Evolutionary conservation across 2,888 invertebrate species (phyloP).

Genomic region (Halictus ligatus): DNA sequence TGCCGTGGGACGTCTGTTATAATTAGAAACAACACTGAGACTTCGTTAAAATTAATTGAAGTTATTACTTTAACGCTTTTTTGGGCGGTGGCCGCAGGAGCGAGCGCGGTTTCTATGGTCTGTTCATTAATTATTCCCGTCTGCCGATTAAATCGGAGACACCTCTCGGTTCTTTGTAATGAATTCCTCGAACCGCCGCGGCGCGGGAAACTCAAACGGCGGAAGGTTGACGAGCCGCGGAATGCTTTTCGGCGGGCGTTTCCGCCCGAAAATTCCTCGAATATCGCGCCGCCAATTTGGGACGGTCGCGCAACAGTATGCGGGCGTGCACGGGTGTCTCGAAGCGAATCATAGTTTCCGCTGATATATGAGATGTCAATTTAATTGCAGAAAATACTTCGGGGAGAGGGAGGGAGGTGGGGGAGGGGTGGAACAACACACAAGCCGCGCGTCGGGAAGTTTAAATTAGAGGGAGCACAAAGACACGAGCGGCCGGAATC

Average conservation of each 20-base stretch:
- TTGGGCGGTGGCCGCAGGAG: neutral
- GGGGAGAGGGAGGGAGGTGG: neutral
- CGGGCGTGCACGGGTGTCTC: neutral
- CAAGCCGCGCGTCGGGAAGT: slow-evolving; percentile 35
- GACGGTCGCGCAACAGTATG: slow-evolving; percentile 14
- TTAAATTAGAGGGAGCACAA: slow-evolving; percentile 64
- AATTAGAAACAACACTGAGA: neutral
- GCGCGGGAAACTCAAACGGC: slow-evolving; percentile 31
- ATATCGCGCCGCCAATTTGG: slow-evolving; percentile 66
- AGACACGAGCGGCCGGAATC: slow-evolving; percentile 43
- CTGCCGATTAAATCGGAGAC: slow-evolving; percentile 15
- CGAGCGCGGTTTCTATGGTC: neutral
- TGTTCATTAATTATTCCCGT: slow-evolving; percentile 8
- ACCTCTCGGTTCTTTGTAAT: neutral
- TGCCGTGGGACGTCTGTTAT: neutral
- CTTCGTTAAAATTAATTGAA: slow-evolving; percentile 9
- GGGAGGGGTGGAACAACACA: slow-evolving; percentile 26
- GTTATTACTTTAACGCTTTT: neutral
- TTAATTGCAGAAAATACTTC: slow-evolving; percentile 74
- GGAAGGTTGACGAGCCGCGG: slow-evolving; percentile 55
- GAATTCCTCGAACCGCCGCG: neutral
- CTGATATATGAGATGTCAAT: slow-evolving; percentile 78
- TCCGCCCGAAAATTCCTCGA: slow-evolving; percentile 66
- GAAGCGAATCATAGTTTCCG: slow-evolving; percentile 68
- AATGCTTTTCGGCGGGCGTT: slow-evolving; percentile 60